Base-by-base conservation (phyloP, 2,113 vertebrate species). In the Lepidothrix coronata region DNA sequence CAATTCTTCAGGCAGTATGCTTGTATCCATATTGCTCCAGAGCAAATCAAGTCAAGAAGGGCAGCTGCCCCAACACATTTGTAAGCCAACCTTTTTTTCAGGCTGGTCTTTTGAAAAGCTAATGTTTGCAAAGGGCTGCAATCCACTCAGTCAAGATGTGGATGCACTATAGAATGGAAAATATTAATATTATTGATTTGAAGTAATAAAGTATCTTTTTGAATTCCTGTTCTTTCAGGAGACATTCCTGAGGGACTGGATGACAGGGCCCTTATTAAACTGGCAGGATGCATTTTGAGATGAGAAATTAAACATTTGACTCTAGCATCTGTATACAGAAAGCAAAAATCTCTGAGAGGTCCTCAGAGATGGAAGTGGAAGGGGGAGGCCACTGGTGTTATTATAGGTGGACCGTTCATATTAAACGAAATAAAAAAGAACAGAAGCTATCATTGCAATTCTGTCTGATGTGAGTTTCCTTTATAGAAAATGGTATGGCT, bases 191-290 rank as follows among this genome's bases (percentile, higher is more conserved):
- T 73, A 80, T 68, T 94, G 85, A 95, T 96, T 80, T 75, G 85
- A 95, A 95, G 43, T 83, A 96, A 94, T 87, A 37, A 92, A 94
- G 48, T 67, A 24, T 86, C 66, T 81, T 83, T 43, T 65, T 96
- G 52, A 88, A 71, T 88, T 95, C 31, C 35, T 85, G 22, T n/a
- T 94, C 74, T 95, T 97, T 88, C 54, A 76, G 84, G 85, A 88
- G 68, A 73, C 12, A 13, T 70, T 90, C 63, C 62, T 82, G 80
- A 91, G 81, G 88, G 92, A 76, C 48, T 84, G 74, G 70, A 81
- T 95, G 88, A 92, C 74, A 51, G 41, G 37, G 61, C 55, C 75
- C 67, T 92, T 97, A 96, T 97, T 96, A 96, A 97, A 96, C 91
- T 89, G 61, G 82, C 81, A 93, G 85, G 51, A 31, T 37, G 65